A percentile compares a stretch with the other conserved stretches of the same genome.
These are phyloP conservation scores for Pachymerium ferrugineum DNA, from an alignment of 2,888 invertebrate species.

Conservation along the genomic window DNA sequence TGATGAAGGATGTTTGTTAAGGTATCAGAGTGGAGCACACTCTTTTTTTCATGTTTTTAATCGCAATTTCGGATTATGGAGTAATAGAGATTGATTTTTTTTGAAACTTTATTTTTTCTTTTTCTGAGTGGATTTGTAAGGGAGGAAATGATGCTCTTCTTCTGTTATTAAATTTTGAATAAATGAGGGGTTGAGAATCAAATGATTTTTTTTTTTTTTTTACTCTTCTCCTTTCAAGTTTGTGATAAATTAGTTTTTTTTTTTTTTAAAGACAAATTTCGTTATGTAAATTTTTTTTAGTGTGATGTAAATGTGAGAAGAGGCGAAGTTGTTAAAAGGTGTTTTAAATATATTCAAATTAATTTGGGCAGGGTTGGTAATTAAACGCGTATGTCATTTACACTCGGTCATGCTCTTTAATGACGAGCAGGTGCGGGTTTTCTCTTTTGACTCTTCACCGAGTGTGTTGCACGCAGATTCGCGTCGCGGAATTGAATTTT, in stretches of 20 bases:
- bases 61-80: neutral
- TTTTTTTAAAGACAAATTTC: too few species aligned
- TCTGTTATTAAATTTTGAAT: too few species aligned
- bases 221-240: too few species aligned
- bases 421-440: constrained; percentile 2
- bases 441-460: neutral
- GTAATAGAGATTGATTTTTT: too few species aligned
- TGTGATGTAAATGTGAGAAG: constrained; percentile 12
- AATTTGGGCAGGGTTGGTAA: neutral
- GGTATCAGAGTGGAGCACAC: too few species aligned
- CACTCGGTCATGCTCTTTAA: constrained; percentile 24
- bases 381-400: constrained; percentile 16
- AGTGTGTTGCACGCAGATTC: neutral
- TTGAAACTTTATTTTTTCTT: neutral
- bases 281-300: too few species aligned
- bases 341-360: constrained; percentile 19
- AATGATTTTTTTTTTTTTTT: too few species aligned
- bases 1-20: neutral
- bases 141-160: too few species aligned
- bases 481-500: constrained; percentile 19
- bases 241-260: too few species aligned
- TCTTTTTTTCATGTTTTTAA: neutral
- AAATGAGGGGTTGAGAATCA: too few species aligned
- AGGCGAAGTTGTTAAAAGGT: constrained; percentile 14
- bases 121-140: neutral